Evolutionary conservation across 53 echinoderm and acorn worm genomes (phyloP).

Genomic region (Crossaster papposus): DNA sequence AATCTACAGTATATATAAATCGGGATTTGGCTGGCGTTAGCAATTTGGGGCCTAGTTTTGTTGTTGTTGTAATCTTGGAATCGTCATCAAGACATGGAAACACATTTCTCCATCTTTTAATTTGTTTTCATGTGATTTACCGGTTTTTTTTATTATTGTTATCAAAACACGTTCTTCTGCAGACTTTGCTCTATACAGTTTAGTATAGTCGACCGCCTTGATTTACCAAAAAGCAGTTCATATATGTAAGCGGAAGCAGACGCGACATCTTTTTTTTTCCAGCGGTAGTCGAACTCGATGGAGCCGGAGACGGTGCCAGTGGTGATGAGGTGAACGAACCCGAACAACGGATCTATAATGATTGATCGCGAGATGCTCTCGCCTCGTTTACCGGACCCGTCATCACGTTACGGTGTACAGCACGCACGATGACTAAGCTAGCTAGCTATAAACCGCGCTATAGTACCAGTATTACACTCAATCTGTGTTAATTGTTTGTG

Average conservation of each 20-base stretch:
- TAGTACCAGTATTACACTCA: neutral
- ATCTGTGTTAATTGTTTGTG: constrained; percentile 50
- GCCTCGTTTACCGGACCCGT: constrained; percentile 26
- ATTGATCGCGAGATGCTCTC: constrained; percentile 41
- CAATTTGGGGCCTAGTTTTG: no score
- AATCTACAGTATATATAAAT: no score
- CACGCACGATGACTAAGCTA: constrained; percentile 36
- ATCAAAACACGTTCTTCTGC: neutral
- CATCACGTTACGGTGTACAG: constrained; percentile 19
- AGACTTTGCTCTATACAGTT: no score
- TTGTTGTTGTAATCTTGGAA: neutral
- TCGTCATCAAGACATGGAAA: neutral
- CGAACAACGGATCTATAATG: constrained; percentile 38
- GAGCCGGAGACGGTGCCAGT: neutral
- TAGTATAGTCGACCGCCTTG: neutral
- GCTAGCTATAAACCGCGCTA: neutral
- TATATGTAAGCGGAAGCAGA: constrained; percentile 12
- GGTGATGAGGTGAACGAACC: constrained; percentile 61
- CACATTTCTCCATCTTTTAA: neutral
- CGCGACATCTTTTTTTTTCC: constrained; percentile 15
- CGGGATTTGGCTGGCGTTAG: no score
- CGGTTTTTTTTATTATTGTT: neutral
- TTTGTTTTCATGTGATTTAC: neutral
- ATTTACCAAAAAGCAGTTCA: neutral
- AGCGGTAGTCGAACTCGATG: constrained; percentile 26